Conservation (phyloP, 2,888 invertebrate genomes). For the Tuta absoluta region DNA sequence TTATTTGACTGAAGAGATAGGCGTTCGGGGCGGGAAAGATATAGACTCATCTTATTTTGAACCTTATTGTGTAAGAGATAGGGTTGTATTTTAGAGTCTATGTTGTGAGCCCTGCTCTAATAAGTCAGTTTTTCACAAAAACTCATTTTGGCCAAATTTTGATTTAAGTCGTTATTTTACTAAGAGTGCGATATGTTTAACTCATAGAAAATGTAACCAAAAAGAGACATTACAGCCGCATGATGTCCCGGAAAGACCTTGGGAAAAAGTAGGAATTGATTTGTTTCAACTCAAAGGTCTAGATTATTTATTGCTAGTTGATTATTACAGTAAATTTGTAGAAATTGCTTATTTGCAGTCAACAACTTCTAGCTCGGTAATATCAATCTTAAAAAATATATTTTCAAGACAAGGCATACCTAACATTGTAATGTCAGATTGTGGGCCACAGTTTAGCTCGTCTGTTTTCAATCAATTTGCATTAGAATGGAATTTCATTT, state of each 20-base stretch:
- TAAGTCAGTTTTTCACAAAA: no score
- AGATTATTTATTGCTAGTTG: neutral
- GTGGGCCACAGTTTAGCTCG: conserved; percentile 29
- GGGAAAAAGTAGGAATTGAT: conserved; percentile 25
- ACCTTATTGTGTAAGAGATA: no score
- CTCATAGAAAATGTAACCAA: conserved; percentile 18
- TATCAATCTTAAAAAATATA: conserved; percentile 26
- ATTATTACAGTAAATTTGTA: conserved; percentile 13
- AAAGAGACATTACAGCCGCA: conserved; percentile 22
- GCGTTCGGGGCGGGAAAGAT: no score
- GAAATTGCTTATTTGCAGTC: neutral
- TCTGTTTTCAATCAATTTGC: conserved; percentile 26
- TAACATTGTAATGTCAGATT: conserved; percentile 25
- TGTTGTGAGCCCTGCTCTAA: no score
- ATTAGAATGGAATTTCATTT: no score
- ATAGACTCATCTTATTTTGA: no score
- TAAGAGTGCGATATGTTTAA: no score
- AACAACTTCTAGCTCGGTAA: conserved; percentile 21
- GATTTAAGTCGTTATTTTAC: no score
- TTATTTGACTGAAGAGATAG: no score
- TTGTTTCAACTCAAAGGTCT: conserved; percentile 23
- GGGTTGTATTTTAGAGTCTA: no score
- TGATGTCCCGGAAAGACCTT: conserved; percentile 26
- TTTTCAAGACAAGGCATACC: conserved; percentile 31
- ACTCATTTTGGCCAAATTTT: no score